phyloP scores from a whole-genome alignment of 2,797 vertebrate species.

The Anniella stebbinsi region DNA sequence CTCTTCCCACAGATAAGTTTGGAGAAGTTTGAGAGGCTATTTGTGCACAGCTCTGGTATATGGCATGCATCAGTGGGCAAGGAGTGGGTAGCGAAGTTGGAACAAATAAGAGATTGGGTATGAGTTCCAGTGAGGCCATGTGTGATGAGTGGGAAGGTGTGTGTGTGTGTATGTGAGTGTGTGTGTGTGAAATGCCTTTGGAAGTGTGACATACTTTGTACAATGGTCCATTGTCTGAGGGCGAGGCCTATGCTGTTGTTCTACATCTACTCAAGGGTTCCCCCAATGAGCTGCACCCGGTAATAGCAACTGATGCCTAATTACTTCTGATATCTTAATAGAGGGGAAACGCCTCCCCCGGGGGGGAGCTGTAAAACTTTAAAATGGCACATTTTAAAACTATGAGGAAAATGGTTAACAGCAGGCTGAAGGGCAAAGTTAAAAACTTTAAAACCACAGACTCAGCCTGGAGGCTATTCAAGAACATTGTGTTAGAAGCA shows the following conservation, averaged over 20 bases:
- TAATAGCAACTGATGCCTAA: slow-evolving; percentile 33
- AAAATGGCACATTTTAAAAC: slow-evolving; percentile 75
- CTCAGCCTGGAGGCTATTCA: slow-evolving; percentile 76
- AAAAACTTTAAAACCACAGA: slow-evolving; percentile 77
- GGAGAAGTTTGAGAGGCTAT: no score
- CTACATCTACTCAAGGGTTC: slow-evolving; percentile 38
- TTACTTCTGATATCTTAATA: slow-evolving; percentile 35
- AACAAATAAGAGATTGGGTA: background rate
- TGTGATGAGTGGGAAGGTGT: background rate
- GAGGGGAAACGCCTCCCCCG: slow-evolving; percentile 9
- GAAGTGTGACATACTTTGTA: background rate
- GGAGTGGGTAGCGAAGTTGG: background rate
- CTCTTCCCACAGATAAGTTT: no score
- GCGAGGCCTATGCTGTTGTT: background rate
- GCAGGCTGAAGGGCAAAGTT: slow-evolving; percentile 76
- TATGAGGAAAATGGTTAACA: slow-evolving; percentile 73
- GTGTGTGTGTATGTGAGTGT: background rate
- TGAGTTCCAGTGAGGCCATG: background rate
- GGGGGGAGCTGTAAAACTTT: slow-evolving; percentile 60
- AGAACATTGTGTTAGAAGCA: slow-evolving; percentile 77
- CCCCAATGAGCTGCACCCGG: background rate
- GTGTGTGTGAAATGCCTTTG: background rate
- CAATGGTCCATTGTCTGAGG: background rate
- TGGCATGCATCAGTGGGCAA: background rate
- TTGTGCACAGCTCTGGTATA: background rate